These are phyloP conservation scores for Choloepus hoffmanni DNA, from an alignment of 2,113 vertebrate genomes.

Conservation along the genomic window DNA sequence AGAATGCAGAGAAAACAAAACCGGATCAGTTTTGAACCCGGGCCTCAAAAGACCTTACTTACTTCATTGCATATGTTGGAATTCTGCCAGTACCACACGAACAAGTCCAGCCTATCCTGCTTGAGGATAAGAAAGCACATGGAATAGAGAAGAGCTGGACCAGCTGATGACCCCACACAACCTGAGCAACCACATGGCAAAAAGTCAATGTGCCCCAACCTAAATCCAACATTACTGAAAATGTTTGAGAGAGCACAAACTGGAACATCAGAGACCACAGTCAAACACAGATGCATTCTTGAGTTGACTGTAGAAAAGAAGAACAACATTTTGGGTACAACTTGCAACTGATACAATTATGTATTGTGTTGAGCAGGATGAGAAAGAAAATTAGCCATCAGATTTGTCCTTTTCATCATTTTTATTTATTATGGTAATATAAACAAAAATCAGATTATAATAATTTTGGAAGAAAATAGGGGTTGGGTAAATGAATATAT, in stretches of 20 bases:
- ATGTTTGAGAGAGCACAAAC: background rate
- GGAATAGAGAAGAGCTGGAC: background rate
- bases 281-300: background rate
- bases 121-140: background rate
- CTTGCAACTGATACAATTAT: background rate
- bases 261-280: background rate
- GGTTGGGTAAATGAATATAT: background rate
- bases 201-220: background rate
- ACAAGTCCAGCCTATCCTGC: background rate
- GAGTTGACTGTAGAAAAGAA: background rate
- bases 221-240: background rate
- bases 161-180: background rate
- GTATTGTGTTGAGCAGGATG: background rate
- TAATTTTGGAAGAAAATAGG: background rate
- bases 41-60: fast-evolving
- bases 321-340: background rate
- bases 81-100: background rate
- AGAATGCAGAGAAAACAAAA: background rate
- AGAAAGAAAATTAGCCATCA: background rate
- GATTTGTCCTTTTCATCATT: background rate
- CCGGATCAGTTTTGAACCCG: background rate
- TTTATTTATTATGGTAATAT: background rate
- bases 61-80: background rate
- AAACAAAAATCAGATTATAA: background rate
- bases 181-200: background rate